Conservation (phyloP, 2,797 vertebrate genomes). For the Chloroceryle amazona region DNA sequence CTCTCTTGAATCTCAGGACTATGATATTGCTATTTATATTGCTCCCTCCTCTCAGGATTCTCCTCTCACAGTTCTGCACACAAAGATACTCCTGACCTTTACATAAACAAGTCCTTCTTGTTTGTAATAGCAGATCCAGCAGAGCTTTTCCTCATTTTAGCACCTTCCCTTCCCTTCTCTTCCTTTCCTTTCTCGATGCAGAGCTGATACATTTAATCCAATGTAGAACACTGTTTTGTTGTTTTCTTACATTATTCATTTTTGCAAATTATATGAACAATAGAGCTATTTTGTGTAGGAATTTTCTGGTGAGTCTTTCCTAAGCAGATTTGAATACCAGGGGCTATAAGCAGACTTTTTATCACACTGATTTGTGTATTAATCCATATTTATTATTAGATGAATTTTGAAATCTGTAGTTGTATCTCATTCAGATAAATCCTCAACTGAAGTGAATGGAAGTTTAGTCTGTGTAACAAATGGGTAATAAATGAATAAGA, state of each 20-base stretch:
- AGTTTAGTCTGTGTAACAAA: constrained; percentile 54
- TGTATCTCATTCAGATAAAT: constrained; percentile 3
- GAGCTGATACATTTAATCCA: neutral
- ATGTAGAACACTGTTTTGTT: neutral
- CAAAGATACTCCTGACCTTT: neutral
- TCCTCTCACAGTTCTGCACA: neutral
- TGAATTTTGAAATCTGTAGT: constrained; percentile 36
- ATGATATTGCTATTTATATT: neutral
- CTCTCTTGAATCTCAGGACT: neutral
- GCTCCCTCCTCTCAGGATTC: neutral
- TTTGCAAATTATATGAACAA: neutral
- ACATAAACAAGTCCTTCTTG: neutral
- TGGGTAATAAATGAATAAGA: constrained; percentile 54
- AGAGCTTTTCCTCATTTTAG: neutral
- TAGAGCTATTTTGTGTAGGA: neutral
- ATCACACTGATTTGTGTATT: neutral
- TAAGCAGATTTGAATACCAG: neutral
- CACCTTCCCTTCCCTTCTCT: neutral
- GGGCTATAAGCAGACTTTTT: neutral
- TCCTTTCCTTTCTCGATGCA: neutral
- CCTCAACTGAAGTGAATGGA: constrained; percentile 7
- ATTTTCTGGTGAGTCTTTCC: neutral
- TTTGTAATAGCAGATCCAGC: neutral
- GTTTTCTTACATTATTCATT: neutral
- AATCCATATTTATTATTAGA: constrained; percentile 15